phyloP scores from a whole-genome alignment of 2,888 invertebrate genomes.

The Lasioglossum zephyrum region DNA sequence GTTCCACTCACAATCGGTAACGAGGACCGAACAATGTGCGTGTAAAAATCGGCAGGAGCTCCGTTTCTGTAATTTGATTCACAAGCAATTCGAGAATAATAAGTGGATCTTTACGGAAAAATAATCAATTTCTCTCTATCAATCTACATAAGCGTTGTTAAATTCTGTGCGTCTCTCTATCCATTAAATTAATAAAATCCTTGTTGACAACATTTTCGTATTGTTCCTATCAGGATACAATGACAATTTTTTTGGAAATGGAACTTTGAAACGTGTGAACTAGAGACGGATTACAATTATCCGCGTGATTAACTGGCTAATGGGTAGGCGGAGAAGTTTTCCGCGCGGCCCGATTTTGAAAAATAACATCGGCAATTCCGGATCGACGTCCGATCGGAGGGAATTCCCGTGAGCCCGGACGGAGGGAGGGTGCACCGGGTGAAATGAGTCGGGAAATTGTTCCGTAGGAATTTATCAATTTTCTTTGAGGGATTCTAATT shows the following conservation, averaged over 20 bases:
- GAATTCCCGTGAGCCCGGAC: conserved; percentile 36
- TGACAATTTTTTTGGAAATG: no score
- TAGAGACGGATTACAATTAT: background rate
- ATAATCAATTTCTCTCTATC: no score
- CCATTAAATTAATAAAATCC: no score
- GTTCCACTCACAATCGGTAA: conserved; percentile 24
- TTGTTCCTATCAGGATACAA: no score
- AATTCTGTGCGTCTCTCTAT: no score
- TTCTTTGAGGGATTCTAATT: conserved; percentile 84
- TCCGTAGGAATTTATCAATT: conserved; percentile 84
- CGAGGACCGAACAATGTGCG: background rate
- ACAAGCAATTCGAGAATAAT: background rate
- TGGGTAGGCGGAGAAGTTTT: background rate
- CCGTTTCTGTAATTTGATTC: background rate
- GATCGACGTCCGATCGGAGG: conserved; percentile 15
- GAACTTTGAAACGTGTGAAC: background rate
- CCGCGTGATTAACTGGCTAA: background rate
- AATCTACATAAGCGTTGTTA: no score
- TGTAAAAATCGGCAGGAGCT: background rate
- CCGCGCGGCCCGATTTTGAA: background rate
- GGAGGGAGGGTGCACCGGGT: conserved; percentile 67
- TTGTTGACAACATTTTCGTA: no score
- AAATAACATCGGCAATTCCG: conserved; percentile 14
- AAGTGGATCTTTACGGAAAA: no score
- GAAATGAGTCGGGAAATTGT: conserved; percentile 84